phyloP scores from a whole-genome alignment of 2,113 vertebrate genomes.

The Emydocephalus ijimae region DNA sequence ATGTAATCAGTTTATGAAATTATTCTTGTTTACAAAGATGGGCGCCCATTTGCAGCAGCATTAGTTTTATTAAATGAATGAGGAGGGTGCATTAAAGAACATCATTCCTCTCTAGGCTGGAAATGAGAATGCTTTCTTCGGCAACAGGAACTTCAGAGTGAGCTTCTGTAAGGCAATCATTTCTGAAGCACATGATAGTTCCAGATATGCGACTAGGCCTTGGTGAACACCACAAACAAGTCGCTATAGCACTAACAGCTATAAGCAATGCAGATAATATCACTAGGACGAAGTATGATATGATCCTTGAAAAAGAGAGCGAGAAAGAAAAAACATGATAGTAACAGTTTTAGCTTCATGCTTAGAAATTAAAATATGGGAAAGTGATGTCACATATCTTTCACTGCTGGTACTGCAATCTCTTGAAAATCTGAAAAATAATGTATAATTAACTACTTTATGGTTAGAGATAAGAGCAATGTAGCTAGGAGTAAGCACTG shows the following conservation, averaged over 20 bases:
- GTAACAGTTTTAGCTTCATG: background rate
- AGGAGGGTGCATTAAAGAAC: conserved; percentile 57
- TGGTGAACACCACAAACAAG: conserved; percentile 73
- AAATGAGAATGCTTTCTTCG: conserved; percentile 88
- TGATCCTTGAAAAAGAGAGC: conserved; percentile 70
- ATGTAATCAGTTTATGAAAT: conserved; percentile 11
- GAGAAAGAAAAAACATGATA: background rate
- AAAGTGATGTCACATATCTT: conserved; percentile 67
- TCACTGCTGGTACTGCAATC: conserved; percentile 68
- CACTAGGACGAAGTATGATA: conserved; percentile 69
- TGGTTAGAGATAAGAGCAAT: background rate
- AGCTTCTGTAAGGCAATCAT: conserved; percentile 74
- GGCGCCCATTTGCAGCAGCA: background rate
- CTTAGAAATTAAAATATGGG: conserved; percentile 30
- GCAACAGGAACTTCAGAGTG: conserved; percentile 68
- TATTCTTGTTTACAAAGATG: background rate
- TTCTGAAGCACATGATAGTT: conserved; percentile 68
- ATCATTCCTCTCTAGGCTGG: conserved; percentile 77
- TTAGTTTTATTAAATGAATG: background rate
- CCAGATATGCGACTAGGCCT: conserved; percentile 66
- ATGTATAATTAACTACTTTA: conserved; percentile 9
- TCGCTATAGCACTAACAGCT: conserved; percentile 64
- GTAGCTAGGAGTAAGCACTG: background rate
- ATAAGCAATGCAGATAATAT: conserved; percentile 72
- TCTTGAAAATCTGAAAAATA: conserved; percentile 69